Conservation (phyloP, 2,797 vertebrate genomes). For the Eulemur coronatus region DNA sequence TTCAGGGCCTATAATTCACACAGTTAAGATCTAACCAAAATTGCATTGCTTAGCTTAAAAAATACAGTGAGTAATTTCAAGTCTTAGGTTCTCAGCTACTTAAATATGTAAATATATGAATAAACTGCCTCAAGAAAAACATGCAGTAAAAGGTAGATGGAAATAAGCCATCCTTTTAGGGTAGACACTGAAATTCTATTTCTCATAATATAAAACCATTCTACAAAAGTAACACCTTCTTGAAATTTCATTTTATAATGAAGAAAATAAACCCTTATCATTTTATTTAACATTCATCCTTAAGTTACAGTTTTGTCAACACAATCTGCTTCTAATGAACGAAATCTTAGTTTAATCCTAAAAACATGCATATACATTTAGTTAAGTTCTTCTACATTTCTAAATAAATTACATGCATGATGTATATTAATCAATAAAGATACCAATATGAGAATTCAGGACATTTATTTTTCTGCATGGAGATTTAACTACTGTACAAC, state of each 20-base stretch:
- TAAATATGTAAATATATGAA: background rate
- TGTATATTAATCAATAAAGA: conserved; percentile 72
- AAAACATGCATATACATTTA: conserved; percentile 78
- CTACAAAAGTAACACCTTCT: conserved; percentile 61
- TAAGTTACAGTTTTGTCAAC: conserved; percentile 69
- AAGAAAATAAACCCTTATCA: conserved; percentile 68
- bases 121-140: background rate
- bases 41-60: conserved; percentile 46
- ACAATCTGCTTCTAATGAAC: conserved; percentile 63
- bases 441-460: conserved; percentile 70
- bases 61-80: conserved; percentile 29
- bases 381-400: conserved; percentile 56
- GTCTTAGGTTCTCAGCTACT: conserved; percentile 48
- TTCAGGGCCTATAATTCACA: conserved; percentile 11
- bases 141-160: background rate
- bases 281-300: conserved; percentile 74
- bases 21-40: background rate
- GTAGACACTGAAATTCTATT: background rate
- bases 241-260: conserved; percentile 65
- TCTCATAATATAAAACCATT: conserved; percentile 53
- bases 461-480: conserved; percentile 74
- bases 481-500: conserved; percentile 56
- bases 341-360: conserved; percentile 63
- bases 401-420: conserved; percentile 78
- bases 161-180: background rate